Evolutionary conservation across 2,888 invertebrate genomes (phyloP).

Genomic region (Eurois occulta): DNA sequence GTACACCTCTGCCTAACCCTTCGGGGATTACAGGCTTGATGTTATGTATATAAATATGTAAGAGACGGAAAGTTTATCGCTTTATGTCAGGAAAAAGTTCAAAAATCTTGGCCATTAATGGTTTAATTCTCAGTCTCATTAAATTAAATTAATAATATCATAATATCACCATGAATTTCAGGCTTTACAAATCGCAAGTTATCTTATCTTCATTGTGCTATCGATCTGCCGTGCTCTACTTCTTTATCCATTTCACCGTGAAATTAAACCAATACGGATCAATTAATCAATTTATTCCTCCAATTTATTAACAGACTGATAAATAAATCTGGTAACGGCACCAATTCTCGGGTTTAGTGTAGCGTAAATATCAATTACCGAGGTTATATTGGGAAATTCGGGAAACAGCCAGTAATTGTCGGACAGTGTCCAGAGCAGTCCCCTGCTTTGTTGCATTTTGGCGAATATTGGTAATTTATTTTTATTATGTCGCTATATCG

Average conservation of each 20-base stretch:
- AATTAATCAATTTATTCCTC: conserved; percentile 57
- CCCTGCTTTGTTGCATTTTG: conserved; percentile 76
- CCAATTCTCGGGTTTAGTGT: conserved; percentile 80
- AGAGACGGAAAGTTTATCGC: not conserved
- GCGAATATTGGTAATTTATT: conserved; percentile 87
- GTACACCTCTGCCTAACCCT: too few relatives aligned
- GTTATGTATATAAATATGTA: not conserved
- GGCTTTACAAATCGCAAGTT: not conserved
- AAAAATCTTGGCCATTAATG: not conserved
- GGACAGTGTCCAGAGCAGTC: conserved; percentile 65
- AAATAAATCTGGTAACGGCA: conserved; percentile 75
- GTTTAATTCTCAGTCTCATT: not conserved
- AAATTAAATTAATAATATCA: not conserved
- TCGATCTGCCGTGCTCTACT: conserved; percentile 21
- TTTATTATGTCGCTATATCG: conserved; percentile 82
- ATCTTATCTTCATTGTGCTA: conserved; percentile 8
- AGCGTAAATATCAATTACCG: conserved; percentile 88
- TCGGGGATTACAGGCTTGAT: too few relatives aligned
- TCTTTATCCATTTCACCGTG: conserved; percentile 29
- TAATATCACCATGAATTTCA: not conserved
- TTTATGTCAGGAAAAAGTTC: not conserved
- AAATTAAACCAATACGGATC: conserved; percentile 47
- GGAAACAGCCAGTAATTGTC: conserved; percentile 81
- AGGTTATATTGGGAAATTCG: conserved; percentile 81
- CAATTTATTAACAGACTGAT: conserved; percentile 76